Percentiles rank a stretch among this genome's conserved stretches.
Evolutionary conservation across 2,113 vertebrate genomes (phyloP).

Genomic region (Pampusana beccarii): DNA sequence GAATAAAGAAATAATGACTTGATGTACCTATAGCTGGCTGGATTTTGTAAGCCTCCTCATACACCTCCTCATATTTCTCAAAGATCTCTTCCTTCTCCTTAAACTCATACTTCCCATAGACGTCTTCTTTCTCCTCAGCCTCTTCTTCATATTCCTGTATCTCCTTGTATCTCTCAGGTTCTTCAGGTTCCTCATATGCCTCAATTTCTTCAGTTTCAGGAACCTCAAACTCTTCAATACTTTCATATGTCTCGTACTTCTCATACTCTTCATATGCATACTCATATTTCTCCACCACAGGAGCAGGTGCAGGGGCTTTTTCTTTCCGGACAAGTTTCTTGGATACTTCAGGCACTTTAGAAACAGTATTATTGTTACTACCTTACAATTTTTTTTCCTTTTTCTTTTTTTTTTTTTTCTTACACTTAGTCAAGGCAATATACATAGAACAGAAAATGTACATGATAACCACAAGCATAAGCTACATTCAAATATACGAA

Average conservation of each 20-base stretch:
- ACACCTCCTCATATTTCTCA: slow-evolving; percentile 50
- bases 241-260: slow-evolving; percentile 50
- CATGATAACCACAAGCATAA: not conserved
- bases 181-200: slow-evolving; percentile 62
- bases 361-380: slow-evolving; percentile 36
- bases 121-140: slow-evolving; percentile 34
- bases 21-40: slow-evolving; percentile 74
- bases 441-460: not conserved
- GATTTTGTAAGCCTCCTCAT: slow-evolving; percentile 62
- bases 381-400: not conserved
- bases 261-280: slow-evolving; percentile 68
- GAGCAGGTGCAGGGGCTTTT: slow-evolving; percentile 16
- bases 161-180: slow-evolving; percentile 56
- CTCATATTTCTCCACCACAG: slow-evolving; percentile 28
- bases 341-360: slow-evolving; percentile 72
- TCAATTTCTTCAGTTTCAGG: slow-evolving; percentile 71
- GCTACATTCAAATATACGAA: not conserved
- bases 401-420: not conserved
- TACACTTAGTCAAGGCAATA: not conserved
- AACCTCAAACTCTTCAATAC: slow-evolving; percentile 49
- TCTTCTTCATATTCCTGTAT: slow-evolving; percentile 50
- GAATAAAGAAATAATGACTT: not conserved
- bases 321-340: slow-evolving; percentile 71
- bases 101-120: slow-evolving; percentile 44
- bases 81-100: slow-evolving; percentile 40